These are phyloP conservation scores for Pecten maximus DNA, from an alignment of 2,888 invertebrate genomes.

Conservation along the genomic window DNA sequence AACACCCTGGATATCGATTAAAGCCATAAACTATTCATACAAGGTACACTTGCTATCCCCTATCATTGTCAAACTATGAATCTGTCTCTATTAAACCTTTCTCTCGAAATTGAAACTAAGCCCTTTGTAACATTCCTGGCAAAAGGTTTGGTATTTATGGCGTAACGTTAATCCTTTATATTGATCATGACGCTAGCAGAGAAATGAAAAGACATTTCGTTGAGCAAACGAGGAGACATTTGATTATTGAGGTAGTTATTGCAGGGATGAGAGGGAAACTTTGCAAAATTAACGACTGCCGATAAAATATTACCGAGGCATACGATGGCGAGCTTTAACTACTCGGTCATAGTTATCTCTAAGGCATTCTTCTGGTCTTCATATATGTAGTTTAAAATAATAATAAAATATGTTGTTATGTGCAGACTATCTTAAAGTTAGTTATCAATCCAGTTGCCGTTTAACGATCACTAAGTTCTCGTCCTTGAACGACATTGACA, in stretches of 20 bases:
- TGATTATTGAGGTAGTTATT: not conserved
- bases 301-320: not conserved
- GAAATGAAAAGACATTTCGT: not conserved
- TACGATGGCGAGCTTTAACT: not conserved
- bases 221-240: not conserved
- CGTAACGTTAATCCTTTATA: not conserved
- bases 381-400: not conserved
- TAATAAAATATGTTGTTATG: too few relatives aligned
- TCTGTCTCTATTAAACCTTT: not conserved
- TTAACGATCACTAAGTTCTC: too few relatives aligned
- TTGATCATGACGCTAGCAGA: not conserved
- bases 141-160: slow-evolving; percentile 7
- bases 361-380: not conserved
- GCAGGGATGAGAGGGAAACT: not conserved
- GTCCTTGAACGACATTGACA: too few relatives aligned
- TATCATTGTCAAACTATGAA: not conserved
- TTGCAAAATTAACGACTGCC: not conserved
- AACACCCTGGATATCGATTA: not conserved
- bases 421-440: too few relatives aligned
- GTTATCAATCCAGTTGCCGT: too few relatives aligned
- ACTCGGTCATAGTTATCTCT: not conserved
- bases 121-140: not conserved
- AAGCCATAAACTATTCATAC: not conserved
- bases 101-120: not conserved
- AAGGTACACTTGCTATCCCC: slow-evolving; percentile 9